A percentile compares a stretch with the other conserved stretches of the same genome.
These are phyloP conservation scores for Caenorhabditis sp. DNA, from an alignment of 2,888 invertebrate genomes.

Conservation along the genomic window DNA sequence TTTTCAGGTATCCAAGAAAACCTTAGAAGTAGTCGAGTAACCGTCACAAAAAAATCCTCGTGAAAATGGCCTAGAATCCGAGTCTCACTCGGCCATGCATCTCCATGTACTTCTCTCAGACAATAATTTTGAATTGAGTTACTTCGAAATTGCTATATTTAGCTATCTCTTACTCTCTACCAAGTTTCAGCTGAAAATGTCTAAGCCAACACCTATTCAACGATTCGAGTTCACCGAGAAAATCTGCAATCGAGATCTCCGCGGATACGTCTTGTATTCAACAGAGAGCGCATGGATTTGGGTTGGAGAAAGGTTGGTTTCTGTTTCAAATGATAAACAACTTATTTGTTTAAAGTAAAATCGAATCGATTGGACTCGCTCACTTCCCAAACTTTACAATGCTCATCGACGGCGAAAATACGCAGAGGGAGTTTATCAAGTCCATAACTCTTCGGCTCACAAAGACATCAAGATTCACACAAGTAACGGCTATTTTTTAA, in stretches of 20 bases:
- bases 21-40: background rate
- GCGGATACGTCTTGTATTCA: slow-evolving; percentile 62
- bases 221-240: slow-evolving; percentile 50
- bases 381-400: slow-evolving; percentile 69
- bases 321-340: background rate
- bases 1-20: background rate
- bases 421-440: slow-evolving; percentile 62
- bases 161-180: slow-evolving; percentile 10
- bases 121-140: background rate
- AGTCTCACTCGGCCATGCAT: slow-evolving; percentile 19
- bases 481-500: slow-evolving; percentile 29
- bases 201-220: slow-evolving; percentile 34
- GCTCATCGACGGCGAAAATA: slow-evolving; percentile 65
- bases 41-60: slow-evolving; percentile 1
- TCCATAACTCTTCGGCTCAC: slow-evolving; percentile 55
- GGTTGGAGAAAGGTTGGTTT: slow-evolving; percentile 64
- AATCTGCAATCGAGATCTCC: slow-evolving; percentile 56
- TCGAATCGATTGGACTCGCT: slow-evolving; percentile 62
- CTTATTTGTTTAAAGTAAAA: slow-evolving; percentile 39
- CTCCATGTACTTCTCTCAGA: slow-evolving; percentile 40
- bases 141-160: background rate
- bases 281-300: slow-evolving; percentile 68
- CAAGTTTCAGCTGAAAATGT: slow-evolving; percentile 32
- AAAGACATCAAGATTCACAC: slow-evolving; percentile 52
- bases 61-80: slow-evolving; percentile 17